A percentile compares a stretch with the other conserved stretches of the same genome.
These are phyloP conservation scores for Camponotus fellah DNA, from an alignment of 2,888 invertebrate species.

Conservation along the genomic window DNA sequence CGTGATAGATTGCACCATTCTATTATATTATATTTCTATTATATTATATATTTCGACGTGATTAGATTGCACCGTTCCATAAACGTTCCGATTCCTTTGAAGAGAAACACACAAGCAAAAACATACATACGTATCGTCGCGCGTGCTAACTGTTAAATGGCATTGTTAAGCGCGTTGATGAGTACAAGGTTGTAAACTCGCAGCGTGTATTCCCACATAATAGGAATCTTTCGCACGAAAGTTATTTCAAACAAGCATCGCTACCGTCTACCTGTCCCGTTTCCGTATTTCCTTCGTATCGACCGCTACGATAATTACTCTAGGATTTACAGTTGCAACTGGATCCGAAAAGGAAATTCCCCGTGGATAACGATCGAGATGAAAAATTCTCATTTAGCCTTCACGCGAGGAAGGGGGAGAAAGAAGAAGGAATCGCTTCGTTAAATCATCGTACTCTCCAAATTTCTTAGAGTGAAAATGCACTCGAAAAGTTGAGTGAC, in stretches of 20 bases:
- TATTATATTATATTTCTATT: not conserved
- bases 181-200: conserved; percentile 19
- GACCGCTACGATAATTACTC: conserved; percentile 35
- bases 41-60: not conserved
- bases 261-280: not conserved
- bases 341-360: not conserved
- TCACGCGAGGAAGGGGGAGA: not conserved
- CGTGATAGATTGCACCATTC: too few species aligned
- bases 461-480: too few species aligned
- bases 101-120: not conserved
- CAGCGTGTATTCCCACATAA: not conserved
- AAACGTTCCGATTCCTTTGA: not conserved
- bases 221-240: conserved; percentile 21
- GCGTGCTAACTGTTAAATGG: conserved; percentile 44
- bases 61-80: not conserved
- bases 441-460: not conserved
- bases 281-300: not conserved
- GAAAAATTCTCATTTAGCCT: conserved; percentile 14
- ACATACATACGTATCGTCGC: conserved; percentile 7
- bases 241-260: not conserved
- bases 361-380: conserved; percentile 5
- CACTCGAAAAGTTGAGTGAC: too few species aligned
- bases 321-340: conserved; percentile 12
- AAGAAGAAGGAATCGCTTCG: not conserved
- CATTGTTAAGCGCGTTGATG: conserved; percentile 23